These are phyloP conservation scores for Berghia stephanieae DNA, from an alignment of 1,140 invertebrate species.

Conservation along the genomic window DNA sequence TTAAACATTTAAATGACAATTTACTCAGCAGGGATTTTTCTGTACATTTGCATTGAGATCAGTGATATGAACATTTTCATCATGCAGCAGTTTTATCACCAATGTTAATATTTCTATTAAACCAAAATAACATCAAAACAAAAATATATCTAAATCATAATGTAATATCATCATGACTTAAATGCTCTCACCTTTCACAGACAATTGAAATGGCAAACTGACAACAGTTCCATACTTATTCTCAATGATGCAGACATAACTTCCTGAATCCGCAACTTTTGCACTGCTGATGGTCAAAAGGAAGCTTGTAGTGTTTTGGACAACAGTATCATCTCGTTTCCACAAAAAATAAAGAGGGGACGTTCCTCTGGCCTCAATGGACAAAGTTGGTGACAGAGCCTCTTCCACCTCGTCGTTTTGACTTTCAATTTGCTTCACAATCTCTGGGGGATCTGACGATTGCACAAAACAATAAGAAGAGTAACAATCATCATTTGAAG, in stretches of 20 bases:
- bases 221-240: constrained; percentile 9
- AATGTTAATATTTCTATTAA: background rate
- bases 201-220: constrained; percentile 11
- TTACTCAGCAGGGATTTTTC: no score
- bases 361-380: background rate
- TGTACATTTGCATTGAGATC: no score
- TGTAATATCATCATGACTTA: background rate
- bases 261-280: background rate
- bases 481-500: no score
- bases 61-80: no score
- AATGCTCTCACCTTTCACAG: constrained; percentile 13
- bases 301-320: background rate
- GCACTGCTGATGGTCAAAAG: background rate
- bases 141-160: background rate
- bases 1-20: no score
- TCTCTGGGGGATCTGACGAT: no score
- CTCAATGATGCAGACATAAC: background rate
- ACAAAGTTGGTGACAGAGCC: no score
- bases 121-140: background rate
- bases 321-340: constrained; percentile 10
- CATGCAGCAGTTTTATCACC: background rate
- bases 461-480: no score
- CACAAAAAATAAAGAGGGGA: background rate
- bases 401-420: no score
- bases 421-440: no score